Evolutionary conservation across 2,888 invertebrate genomes (phyloP).

Genomic region (Eristalinus aeneus): DNA sequence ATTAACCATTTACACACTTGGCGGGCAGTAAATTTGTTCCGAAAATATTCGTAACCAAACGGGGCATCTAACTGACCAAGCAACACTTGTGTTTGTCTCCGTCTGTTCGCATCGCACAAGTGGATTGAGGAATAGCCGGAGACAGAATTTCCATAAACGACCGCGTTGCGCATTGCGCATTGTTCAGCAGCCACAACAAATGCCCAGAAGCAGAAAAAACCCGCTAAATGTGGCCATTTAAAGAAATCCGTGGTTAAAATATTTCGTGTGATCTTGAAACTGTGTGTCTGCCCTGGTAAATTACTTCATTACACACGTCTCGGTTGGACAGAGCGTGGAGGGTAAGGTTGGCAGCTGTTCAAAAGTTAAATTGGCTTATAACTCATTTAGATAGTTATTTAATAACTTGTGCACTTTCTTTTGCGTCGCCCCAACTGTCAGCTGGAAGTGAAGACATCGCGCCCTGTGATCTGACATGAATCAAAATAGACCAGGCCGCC

Average conservation of each 20-base stretch:
- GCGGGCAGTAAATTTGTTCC: background rate
- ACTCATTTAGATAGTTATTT: conserved; percentile 27
- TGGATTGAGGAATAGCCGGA: conserved; percentile 10
- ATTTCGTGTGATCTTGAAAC: conserved; percentile 65
- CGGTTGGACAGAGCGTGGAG: background rate
- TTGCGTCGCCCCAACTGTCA: conserved; percentile 31
- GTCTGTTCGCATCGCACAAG: background rate
- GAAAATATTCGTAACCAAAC: background rate
- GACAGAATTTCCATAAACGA: conserved; percentile 26
- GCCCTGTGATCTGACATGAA: conserved; percentile 16
- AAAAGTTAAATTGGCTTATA: conserved; percentile 25
- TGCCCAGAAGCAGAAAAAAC: conserved; percentile 16
- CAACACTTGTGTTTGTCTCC: background rate
- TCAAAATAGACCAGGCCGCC: conserved; percentile 19
- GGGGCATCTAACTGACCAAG: background rate
- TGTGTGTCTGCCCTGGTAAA: conserved; percentile 44
- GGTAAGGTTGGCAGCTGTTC: conserved; percentile 21
- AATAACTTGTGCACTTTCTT: conserved; percentile 43
- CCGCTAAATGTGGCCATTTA: conserved; percentile 19
- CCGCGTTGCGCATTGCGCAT: conserved; percentile 24
- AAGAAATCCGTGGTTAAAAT: conserved; percentile 52
- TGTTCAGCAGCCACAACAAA: conserved; percentile 11
- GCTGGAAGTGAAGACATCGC: conserved; percentile 28
- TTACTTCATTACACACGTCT: conserved; percentile 32
- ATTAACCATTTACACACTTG: conserved; percentile 21